Percentiles rank a stretch among this genome's conserved stretches.
These are phyloP conservation scores for Lordiphosa andalusiaca DNA, from an alignment of 2,888 invertebrate species.

Conservation along the genomic window DNA sequence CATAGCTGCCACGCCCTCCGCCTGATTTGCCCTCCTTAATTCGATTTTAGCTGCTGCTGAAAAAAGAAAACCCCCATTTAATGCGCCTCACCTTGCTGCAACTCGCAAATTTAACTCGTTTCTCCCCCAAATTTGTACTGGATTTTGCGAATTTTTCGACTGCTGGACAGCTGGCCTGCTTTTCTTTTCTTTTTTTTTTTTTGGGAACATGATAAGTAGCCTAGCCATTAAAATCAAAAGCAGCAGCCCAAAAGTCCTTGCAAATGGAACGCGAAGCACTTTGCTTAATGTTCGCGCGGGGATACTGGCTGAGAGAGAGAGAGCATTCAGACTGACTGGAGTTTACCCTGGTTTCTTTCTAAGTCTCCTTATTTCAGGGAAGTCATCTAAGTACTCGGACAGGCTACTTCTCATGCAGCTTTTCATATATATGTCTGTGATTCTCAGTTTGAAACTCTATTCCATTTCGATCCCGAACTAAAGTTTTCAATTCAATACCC, in stretches of 20 bases:
- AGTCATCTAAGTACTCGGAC: no score
- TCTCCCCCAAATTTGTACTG: not conserved
- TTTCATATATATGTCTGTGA: no score
- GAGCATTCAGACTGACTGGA: not conserved
- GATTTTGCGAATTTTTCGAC: no score
- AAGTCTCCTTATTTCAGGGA: no score
- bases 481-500: no score
- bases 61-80: conserved; percentile 73
- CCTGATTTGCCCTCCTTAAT: conserved; percentile 45
- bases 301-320: conserved; percentile 13
- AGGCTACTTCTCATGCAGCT: no score
- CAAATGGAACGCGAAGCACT: conserved; percentile 71
- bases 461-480: no score
- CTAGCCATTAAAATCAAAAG: conserved; percentile 71
- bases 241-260: conserved; percentile 45
- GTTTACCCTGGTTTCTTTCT: no score
- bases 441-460: no score
- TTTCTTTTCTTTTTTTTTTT: not conserved
- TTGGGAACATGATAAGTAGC: conserved; percentile 67
- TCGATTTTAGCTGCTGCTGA: conserved; percentile 56
- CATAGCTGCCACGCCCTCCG: conserved; percentile 53
- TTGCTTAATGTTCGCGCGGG: conserved; percentile 65
- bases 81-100: conserved; percentile 57
- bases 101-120: not conserved
- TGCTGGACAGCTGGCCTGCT: conserved; percentile 18